Evolutionary conservation across 1,140 invertebrate genomes (phyloP), one percentile per base, ranked within the genome.

Genomic region (Anastrepha obliqua): DNA sequence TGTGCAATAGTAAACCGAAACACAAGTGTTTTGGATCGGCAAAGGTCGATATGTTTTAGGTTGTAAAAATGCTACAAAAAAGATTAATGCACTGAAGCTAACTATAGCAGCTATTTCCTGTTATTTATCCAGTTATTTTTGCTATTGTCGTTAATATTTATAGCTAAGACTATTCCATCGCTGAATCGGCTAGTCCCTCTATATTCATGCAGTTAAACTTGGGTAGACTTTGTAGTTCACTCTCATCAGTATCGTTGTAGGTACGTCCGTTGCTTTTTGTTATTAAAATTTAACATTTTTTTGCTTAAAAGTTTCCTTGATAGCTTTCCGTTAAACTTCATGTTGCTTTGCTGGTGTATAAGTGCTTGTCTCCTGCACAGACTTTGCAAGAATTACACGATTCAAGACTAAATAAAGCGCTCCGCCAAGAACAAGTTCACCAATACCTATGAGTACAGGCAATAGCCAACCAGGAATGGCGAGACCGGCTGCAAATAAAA

Each of bases 401-500:
- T 95, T 95, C 93, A 97, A 94, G 2, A 96, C 89, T 0, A 95
- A 92, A 87, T 96, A 97, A 0, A 97, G 89, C 44, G 96, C 93
- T 8, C 94, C 96, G 62, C 96, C 96, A 3, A 95, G 89, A 2
- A 96, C 17, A 15, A 97, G 90, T 94, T 97, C 95, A 29, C 94
- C 94, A 2, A 96, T 91, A 20, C 95, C 96, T 20, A 96, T 93
- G 87, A 97, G 90, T 4, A 96, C 89, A 47, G 96, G 95, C 81
- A 97, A 95, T 0, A 95, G 95, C 96, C 96, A 97, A 0, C 96
- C 96, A 87, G 96, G 96, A 89, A 97, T 95, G 8, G 95, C 94
- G 67, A 95, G 95, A 91, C 94, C 96, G 89, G 0, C 92, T 96
- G 90, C 89, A 95, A 94, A 91, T 62, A 62, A 81, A 29, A 67